phyloP scores from a whole-genome alignment of 1,140 invertebrate genomes.

The Drosophila jambulina region DNA sequence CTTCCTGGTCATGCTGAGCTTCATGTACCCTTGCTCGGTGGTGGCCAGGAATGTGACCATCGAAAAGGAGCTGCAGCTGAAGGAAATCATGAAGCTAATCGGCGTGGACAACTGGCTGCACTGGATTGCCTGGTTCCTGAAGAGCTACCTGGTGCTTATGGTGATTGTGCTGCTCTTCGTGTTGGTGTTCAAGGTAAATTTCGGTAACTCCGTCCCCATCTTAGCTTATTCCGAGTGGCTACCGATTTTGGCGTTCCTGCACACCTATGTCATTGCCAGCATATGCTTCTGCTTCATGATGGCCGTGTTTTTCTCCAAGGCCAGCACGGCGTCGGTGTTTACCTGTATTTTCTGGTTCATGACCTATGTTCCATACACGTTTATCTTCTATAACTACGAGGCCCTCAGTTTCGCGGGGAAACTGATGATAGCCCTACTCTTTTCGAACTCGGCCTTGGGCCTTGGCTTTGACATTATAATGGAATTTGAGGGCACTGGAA shows the following conservation, averaged over 20 bases:
- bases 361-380: conserved; percentile 89
- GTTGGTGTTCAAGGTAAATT: conserved; percentile 1
- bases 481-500: conserved; percentile 71
- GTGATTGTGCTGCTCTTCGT: conserved; percentile 86
- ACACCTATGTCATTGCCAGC: conserved; percentile 85
- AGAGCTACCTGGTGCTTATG: conserved; percentile 89
- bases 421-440: conserved; percentile 86
- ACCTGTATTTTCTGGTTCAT: conserved; percentile 89
- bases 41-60: conserved; percentile 88
- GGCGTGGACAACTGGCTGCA: conserved; percentile 93
- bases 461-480: conserved; percentile 90
- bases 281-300: conserved; percentile 88
- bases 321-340: conserved; percentile 86
- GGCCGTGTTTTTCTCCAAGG: conserved; percentile 88
- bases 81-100: conserved; percentile 95
- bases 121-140: conserved; percentile 93
- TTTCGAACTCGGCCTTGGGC: conserved; percentile 91
- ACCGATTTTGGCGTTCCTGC: conserved; percentile 86
- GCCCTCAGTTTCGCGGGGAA: conserved; percentile 86
- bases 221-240: conserved; percentile 72
- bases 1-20: conserved; percentile 91
- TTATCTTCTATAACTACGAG: conserved; percentile 88
- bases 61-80: conserved; percentile 89
- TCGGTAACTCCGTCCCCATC: conserved; percentile 50
- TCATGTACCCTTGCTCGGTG: conserved; percentile 91